phyloP scores from a whole-genome alignment of 2,113 vertebrate genomes.

The Tachuris rubrigastra region DNA sequence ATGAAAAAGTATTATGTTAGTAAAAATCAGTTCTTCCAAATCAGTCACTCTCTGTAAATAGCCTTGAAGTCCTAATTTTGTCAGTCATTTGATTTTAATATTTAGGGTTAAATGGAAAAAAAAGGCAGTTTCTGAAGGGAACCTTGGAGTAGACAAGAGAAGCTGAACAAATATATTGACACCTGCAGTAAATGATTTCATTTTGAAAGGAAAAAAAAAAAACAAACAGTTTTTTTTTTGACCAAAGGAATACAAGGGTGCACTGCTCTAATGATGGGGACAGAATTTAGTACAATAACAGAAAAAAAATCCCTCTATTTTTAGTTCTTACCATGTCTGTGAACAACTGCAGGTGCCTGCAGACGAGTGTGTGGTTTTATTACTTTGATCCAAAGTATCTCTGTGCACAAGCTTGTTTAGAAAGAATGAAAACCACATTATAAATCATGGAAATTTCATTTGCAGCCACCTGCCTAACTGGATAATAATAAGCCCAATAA shows the following conservation, averaged over 20 bases:
- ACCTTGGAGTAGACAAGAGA: neutral
- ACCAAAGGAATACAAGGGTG: neutral
- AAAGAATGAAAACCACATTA: neutral
- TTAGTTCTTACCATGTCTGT: neutral
- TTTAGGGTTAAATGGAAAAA: neutral
- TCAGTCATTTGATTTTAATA: neutral
- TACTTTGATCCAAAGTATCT: neutral
- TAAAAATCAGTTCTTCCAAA: neutral
- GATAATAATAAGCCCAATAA: constrained; percentile 8
- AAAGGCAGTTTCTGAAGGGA: neutral
- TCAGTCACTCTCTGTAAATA: neutral
- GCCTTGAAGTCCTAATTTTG: neutral
- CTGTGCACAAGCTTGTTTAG: neutral
- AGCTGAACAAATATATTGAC: neutral
- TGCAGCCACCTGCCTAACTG: constrained; percentile 12
- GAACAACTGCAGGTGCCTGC: constrained; percentile 23
- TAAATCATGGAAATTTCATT: neutral
- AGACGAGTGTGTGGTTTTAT: neutral
- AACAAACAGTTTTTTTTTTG: no score
- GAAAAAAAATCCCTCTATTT: constrained; percentile 10
- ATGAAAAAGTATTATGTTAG: neutral
- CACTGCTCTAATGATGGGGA: neutral
- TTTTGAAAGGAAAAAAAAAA: neutral
- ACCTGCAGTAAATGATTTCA: neutral
- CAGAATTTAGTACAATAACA: neutral